These are phyloP conservation scores for Phalacrocorax carbo DNA, from an alignment of 2,113 vertebrate species.

Conservation along the genomic window DNA sequence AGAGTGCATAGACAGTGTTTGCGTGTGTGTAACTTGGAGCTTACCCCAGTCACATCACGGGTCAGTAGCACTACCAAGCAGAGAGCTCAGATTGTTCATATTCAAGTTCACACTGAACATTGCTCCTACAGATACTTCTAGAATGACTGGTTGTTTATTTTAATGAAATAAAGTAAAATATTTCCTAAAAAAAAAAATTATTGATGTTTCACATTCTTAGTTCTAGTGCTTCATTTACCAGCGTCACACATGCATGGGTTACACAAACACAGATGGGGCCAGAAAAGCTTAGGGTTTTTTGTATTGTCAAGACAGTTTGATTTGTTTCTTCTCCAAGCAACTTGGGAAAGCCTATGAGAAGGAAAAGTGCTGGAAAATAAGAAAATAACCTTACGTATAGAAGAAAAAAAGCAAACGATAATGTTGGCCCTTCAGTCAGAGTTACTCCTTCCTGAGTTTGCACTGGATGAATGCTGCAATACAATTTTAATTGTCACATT, in stretches of 20 bases:
- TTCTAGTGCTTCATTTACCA: slow-evolving; percentile 35
- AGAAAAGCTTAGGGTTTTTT: slow-evolving; percentile 30
- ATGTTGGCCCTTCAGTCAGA: neutral
- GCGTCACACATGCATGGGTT: neutral
- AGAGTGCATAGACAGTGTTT: neutral
- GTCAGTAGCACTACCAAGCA: neutral
- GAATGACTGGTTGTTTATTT: slow-evolving; percentile 28
- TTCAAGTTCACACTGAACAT: neutral
- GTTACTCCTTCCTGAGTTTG: neutral
- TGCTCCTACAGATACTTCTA: neutral
- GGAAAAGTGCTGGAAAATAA: neutral
- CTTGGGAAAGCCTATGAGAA: neutral
- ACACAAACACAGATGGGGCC: slow-evolving; percentile 13
- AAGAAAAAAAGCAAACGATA: neutral
- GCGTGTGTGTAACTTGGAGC: neutral
- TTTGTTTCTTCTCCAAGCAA: slow-evolving; percentile 40
- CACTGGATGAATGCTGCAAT: neutral
- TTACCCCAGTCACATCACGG: neutral
- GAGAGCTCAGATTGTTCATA: neutral
- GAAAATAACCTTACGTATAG: neutral
- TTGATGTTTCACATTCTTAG: neutral
- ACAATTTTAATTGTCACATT: neutral
- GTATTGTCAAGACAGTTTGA: neutral
- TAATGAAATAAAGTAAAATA: neutral
- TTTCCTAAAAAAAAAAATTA: neutral